Evolutionary conservation across 2,113 vertebrate genomes (phyloP), one percentile per base, ranked within the genome.

Genomic region (Noctilio leporinus): DNA sequence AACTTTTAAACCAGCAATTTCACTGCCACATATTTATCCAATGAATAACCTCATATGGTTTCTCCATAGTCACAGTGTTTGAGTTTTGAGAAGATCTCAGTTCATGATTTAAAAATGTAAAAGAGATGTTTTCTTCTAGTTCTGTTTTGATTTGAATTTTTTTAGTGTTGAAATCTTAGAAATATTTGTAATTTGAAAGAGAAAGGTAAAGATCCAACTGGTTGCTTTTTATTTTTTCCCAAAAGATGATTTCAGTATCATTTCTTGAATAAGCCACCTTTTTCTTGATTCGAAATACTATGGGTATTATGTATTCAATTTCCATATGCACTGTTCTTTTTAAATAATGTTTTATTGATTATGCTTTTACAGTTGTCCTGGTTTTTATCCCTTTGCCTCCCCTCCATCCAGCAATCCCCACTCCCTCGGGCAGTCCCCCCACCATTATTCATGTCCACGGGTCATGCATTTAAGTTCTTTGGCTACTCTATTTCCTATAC

Each of bases 131-230:
- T 93, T 95, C 22, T 88, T 86, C 43, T 78, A 86, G 72, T 85
- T 80, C 81, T 93, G 65, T 67, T 87, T 82, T 53, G 65, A 70
- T 64, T 95, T 86, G 30, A 38, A 38, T 38, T 95, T 96, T 93
- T 75, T n/a, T 5, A 95, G 82, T 89, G 83, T 22, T 93, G 62
- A 91, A 91, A 67, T 82, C 19, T 73, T 81, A 69, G 20, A 67
- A 93, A 59, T 28, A 92, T 76, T 91, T 95, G 49, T 43, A 91
- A 88, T 86, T 93, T 94, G 62, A 90, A 59, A 85, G 43, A 89
- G 64, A 90, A 93, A 82, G 26, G 43, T 70, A 69, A 20, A 14
- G 20, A 75, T 51, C 16, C n/a, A 90, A 30, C 51, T 80, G 38
- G 26, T 85, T 95, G 77, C 65, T 69, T 92, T 94, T 92, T 93